A percentile compares a stretch with the other conserved stretches of the same genome.
Conservation (phyloP, 2,888 invertebrate species). For the Callosobruchus maculatus region DNA sequence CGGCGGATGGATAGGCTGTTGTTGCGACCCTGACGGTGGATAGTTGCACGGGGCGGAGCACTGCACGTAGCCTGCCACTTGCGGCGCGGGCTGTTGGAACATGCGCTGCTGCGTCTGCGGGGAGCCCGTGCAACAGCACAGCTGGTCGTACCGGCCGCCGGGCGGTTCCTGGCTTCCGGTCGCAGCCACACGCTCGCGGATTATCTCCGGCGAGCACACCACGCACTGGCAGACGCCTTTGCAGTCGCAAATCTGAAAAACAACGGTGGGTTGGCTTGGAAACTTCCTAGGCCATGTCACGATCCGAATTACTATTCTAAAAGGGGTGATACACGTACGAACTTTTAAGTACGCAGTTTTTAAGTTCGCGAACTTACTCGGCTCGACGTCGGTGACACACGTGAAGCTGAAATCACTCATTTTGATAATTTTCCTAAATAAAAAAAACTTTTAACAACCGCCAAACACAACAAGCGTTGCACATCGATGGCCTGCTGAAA, state of each 20-base stretch:
- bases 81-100: background rate
- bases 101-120: background rate
- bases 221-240: constrained; percentile 23
- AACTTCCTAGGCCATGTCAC: too few relatives aligned
- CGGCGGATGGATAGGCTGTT: background rate
- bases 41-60: background rate
- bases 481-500: too few relatives aligned
- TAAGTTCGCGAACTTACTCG: too few relatives aligned
- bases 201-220: constrained; percentile 18
- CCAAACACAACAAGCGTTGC: too few relatives aligned
- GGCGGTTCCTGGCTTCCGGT: constrained; percentile 11
- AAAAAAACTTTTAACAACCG: too few relatives aligned
- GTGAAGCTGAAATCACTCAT: too few relatives aligned
- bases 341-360: too few relatives aligned
- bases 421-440: too few relatives aligned
- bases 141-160: background rate
- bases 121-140: constrained; percentile 9
- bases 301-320: too few relatives aligned
- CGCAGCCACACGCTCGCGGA: constrained; percentile 9
- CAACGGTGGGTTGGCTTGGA: too few relatives aligned
- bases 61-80: background rate
- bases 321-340: too few relatives aligned
- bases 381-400: too few relatives aligned
- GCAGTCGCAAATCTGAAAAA: constrained; percentile 23
- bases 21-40: background rate